phyloP scores from a whole-genome alignment of 2,797 vertebrate species.

The Podarcis siculus region DNA sequence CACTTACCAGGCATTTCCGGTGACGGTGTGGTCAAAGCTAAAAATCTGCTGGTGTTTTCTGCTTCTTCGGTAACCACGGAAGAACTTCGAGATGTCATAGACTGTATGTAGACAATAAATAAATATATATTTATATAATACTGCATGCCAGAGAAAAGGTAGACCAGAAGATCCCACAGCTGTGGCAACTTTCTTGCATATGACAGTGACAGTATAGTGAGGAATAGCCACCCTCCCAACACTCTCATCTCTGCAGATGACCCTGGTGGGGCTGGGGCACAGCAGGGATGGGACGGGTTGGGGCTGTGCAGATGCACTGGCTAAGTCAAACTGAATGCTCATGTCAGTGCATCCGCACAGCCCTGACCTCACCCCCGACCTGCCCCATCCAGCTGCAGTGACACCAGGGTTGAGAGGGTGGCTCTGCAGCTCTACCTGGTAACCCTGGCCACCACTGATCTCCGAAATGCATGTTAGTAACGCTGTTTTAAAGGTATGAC shows the following conservation, averaged over 20 bases:
- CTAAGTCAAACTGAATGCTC: too few relatives aligned
- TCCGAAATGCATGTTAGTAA: neutral
- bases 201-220: too few relatives aligned
- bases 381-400: too few relatives aligned
- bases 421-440: too few relatives aligned
- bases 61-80: slow-evolving; percentile 79
- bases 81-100: slow-evolving; percentile 63
- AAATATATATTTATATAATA: neutral
- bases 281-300: too few relatives aligned
- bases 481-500: neutral
- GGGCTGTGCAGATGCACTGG: too few relatives aligned
- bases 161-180: neutral
- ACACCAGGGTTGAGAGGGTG: neutral
- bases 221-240: too few relatives aligned
- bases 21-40: slow-evolving; percentile 76
- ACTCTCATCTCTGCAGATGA: too few relatives aligned
- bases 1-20: slow-evolving; percentile 69
- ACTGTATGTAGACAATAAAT: slow-evolving; percentile 64
- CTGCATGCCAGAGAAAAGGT: neutral
- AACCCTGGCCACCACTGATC: too few relatives aligned
- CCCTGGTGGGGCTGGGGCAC: too few relatives aligned
- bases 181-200: neutral
- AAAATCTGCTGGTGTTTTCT: slow-evolving; percentile 86
- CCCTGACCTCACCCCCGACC: too few relatives aligned
- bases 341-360: too few relatives aligned